Evolutionary conservation across 2,888 invertebrate genomes (phyloP).

Genomic region (Gastrophysa polygoni): DNA sequence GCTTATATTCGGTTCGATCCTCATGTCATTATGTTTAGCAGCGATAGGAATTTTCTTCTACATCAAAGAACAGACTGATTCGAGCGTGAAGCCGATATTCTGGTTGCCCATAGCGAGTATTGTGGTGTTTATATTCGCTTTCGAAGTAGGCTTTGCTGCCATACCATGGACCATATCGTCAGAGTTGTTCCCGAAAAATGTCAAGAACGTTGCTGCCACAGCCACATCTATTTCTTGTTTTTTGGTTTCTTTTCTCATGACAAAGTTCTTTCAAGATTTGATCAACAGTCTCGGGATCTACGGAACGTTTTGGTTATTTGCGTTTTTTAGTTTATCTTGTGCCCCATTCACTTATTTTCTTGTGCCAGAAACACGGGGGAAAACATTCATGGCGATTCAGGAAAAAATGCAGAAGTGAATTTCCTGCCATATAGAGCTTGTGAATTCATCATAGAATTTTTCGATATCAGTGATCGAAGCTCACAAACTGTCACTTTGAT

Average conservation of each 20-base stretch:
- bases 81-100: slow-evolving; percentile 56
- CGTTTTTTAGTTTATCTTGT: slow-evolving; percentile 59
- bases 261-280: slow-evolving; percentile 69
- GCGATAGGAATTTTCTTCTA: slow-evolving; percentile 59
- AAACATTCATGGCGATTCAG: slow-evolving; percentile 83
- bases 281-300: slow-evolving; percentile 64
- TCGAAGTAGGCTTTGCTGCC: slow-evolving; percentile 66
- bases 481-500: no score
- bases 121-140: slow-evolving; percentile 71
- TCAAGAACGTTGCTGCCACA: slow-evolving; percentile 75
- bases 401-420: slow-evolving; percentile 56
- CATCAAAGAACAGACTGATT: slow-evolving; percentile 63
- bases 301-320: slow-evolving; percentile 75
- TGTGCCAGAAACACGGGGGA: slow-evolving; percentile 91
- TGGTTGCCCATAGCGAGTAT: slow-evolving; percentile 77
- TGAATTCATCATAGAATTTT: no score
- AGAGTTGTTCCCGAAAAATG: slow-evolving; percentile 78
- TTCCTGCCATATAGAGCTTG: no score
- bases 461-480: no score
- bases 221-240: slow-evolving; percentile 78
- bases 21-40: slow-evolving; percentile 67
- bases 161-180: slow-evolving; percentile 80
- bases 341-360: slow-evolving; percentile 77
- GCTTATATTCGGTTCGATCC: slow-evolving; percentile 70
- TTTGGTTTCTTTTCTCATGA: slow-evolving; percentile 73